Conservation (phyloP, 2,888 invertebrate species). For the Drosophila formosana region DNA sequence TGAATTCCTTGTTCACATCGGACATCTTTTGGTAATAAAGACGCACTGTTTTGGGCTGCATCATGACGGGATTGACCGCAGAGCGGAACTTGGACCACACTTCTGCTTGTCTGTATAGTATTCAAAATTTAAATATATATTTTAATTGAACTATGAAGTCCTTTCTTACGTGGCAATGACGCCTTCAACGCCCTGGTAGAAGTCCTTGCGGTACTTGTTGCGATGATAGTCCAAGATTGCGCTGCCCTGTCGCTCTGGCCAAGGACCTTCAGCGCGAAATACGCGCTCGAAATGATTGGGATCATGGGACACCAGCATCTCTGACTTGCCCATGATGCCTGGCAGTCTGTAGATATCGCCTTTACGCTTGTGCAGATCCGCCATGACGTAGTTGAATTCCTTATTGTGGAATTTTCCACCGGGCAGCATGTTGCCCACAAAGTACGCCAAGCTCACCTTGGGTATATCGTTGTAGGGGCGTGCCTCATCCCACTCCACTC, state of each 20-base stretch:
- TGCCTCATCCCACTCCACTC: slow-evolving; percentile 70
- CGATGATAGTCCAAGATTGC: slow-evolving; percentile 84
- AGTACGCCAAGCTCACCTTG: slow-evolving; percentile 37
- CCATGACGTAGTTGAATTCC: slow-evolving; percentile 49
- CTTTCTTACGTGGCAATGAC: slow-evolving; percentile 64
- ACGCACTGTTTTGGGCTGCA: slow-evolving; percentile 87
- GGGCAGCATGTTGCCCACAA: slow-evolving; percentile 53
- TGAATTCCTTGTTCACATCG: slow-evolving; percentile 84
- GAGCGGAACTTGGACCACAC: slow-evolving; percentile 88
- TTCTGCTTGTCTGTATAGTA: slow-evolving; percentile 78
- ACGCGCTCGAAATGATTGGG: slow-evolving; percentile 86
- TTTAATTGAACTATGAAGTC: background rate
- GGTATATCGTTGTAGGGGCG: slow-evolving; percentile 69
- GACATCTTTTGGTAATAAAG: slow-evolving; percentile 86
- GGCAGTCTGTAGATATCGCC: slow-evolving; percentile 84
- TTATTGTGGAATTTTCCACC: slow-evolving; percentile 70
- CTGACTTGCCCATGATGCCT: slow-evolving; percentile 68
- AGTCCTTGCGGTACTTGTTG: slow-evolving; percentile 59
- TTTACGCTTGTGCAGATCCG: slow-evolving; percentile 55
- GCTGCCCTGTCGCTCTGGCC: slow-evolving; percentile 85
- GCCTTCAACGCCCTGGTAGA: slow-evolving; percentile 69
- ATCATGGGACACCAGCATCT: slow-evolving; percentile 85
- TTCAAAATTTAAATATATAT: background rate
- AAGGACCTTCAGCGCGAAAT: slow-evolving; percentile 85
- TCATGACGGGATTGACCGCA: slow-evolving; percentile 88